Percentiles rank a stretch among this genome's conserved stretches.
These are phyloP conservation scores for Thecophora atra DNA, from an alignment of 2,888 invertebrate genomes.

Conservation along the genomic window DNA sequence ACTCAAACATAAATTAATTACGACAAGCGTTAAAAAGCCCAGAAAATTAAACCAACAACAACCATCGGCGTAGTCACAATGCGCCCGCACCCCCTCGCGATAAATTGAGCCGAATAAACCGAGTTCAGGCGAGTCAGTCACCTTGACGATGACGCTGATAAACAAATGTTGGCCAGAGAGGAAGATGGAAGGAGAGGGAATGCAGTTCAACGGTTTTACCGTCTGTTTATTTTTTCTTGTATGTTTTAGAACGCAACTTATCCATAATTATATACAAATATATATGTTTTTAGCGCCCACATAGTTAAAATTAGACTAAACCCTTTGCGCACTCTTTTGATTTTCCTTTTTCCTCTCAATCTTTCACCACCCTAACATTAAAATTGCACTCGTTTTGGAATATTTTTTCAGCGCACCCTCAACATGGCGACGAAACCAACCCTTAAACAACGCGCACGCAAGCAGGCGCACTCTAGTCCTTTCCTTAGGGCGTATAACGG, in stretches of 20 bases:
- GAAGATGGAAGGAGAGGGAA: not conserved
- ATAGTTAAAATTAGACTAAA: not conserved
- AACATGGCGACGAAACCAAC: constrained; percentile 17
- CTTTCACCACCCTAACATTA: too few species aligned
- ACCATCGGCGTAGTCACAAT: not conserved
- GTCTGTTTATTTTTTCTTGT: constrained; percentile 2
- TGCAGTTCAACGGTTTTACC: constrained; percentile 25
- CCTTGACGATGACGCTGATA: constrained; percentile 13
- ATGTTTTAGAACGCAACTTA: too few species aligned
- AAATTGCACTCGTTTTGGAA: too few species aligned
- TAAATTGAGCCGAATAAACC: not conserved
- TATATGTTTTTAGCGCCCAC: not conserved
- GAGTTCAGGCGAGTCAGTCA: not conserved
- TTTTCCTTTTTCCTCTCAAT: not conserved
- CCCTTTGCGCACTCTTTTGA: not conserved
- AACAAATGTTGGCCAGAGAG: not conserved
- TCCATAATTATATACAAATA: not conserved
- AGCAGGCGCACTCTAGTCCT: not conserved
- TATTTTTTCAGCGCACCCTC: constrained; percentile 25
- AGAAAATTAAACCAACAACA: too few species aligned
- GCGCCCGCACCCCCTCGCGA: not conserved
- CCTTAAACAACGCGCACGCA: not conserved
- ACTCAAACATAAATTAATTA: too few species aligned
- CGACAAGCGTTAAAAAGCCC: too few species aligned
- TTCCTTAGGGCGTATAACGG: constrained; percentile 13